These are phyloP conservation scores for Panthera tigris DNA, from an alignment of 2,113 vertebrate species.

Conservation along the genomic window DNA sequence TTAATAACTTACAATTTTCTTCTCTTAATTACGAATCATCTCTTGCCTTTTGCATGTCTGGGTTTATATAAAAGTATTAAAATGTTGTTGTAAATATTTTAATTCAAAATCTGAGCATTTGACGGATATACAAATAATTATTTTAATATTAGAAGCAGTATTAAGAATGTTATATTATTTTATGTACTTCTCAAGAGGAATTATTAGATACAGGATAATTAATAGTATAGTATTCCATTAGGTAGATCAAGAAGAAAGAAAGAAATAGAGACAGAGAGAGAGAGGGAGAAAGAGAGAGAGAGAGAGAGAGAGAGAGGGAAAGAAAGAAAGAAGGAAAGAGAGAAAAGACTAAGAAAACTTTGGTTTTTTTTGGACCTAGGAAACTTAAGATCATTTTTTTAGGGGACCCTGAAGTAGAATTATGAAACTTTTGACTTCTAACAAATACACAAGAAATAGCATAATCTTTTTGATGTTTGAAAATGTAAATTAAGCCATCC, in stretches of 20 bases:
- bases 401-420: neutral
- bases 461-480: neutral
- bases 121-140: neutral
- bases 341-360: neutral
- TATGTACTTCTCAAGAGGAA: neutral
- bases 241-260: neutral
- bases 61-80: neutral
- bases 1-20: neutral
- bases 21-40: neutral
- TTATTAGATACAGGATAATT: neutral
- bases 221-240: neutral
- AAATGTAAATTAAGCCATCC: neutral
- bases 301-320: fast-evolving
- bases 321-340: neutral
- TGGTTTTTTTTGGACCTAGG: neutral
- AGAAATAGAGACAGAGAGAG: neutral
- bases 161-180: neutral
- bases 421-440: neutral
- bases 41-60: neutral
- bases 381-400: neutral
- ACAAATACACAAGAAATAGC: neutral
- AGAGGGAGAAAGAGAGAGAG: fast-evolving
- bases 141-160: neutral
- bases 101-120: slow-evolving; percentile 27
- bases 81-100: neutral